Evolutionary conservation across 2,113 vertebrate species (phyloP).

Genomic region (Hassar affinis): DNA sequence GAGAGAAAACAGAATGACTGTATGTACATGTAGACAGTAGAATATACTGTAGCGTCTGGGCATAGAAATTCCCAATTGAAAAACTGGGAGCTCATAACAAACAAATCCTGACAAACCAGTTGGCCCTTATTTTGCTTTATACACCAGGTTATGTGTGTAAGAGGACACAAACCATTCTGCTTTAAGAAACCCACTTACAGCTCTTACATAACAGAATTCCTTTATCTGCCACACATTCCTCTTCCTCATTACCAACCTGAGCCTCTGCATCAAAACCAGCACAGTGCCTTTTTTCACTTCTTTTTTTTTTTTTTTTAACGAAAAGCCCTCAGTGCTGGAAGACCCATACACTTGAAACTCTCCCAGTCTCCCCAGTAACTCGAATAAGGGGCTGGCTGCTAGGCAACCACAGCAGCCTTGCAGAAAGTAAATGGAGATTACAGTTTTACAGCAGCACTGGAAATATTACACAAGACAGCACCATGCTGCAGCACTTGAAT

Average conservation of each 20-base stretch:
- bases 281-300: neutral
- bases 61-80: neutral
- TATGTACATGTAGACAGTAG: neutral
- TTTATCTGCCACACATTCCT: conserved; percentile 17
- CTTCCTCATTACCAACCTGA: conserved; percentile 33
- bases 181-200: conserved; percentile 45
- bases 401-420: conserved; percentile 45
- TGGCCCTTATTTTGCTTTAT: neutral
- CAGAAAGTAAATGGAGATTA: conserved; percentile 45
- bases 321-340: conserved; percentile 12
- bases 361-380: conserved; percentile 49
- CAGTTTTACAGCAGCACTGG: conserved; percentile 43
- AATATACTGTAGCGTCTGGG: neutral
- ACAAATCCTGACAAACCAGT: neutral
- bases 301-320: neutral
- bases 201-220: conserved; percentile 49
- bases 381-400: conserved; percentile 42
- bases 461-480: conserved; percentile 48
- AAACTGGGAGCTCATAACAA: conserved; percentile 4
- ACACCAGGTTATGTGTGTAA: conserved; percentile 14
- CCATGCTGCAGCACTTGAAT: conserved; percentile 5
- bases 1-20: conserved; percentile 5
- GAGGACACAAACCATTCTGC: conserved; percentile 15
- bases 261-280: conserved; percentile 34
- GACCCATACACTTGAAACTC: conserved; percentile 24